Percentiles rank a stretch among this genome's conserved stretches.
Conservation (phyloP, 1,140 invertebrate genomes). For the Cepaea nemoralis region DNA sequence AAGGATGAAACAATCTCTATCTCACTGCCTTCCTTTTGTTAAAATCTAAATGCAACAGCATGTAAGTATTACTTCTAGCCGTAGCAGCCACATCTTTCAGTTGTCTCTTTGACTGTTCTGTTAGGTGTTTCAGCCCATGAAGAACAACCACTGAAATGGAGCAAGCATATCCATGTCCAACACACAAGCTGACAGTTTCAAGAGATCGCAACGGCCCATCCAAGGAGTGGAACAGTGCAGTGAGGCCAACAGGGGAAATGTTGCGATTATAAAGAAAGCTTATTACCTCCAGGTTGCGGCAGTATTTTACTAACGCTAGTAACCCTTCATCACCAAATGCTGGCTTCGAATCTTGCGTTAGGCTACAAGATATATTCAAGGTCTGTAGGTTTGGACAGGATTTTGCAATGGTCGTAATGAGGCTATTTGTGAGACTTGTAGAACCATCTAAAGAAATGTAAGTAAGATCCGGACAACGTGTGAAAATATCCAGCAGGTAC, state of each 20-base stretch:
- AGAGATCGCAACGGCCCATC: slow-evolving; percentile 17
- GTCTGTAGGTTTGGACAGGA: slow-evolving; percentile 23
- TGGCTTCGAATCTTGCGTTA: neutral
- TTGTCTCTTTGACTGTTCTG: slow-evolving; percentile 27
- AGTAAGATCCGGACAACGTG: slow-evolving; percentile 29
- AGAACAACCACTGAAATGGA: neutral
- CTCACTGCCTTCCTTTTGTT: neutral
- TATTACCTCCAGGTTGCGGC: slow-evolving; percentile 17
- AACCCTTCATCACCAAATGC: slow-evolving; percentile 27
- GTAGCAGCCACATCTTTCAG: slow-evolving; percentile 24
- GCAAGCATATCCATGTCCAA: slow-evolving; percentile 29
- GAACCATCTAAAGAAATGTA: slow-evolving; percentile 18
- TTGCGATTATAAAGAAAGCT: slow-evolving; percentile 24
- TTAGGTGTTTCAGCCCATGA: slow-evolving; percentile 32
- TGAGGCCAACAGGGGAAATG: slow-evolving; percentile 17
- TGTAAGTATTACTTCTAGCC: neutral
- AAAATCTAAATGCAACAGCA: slow-evolving; percentile 28
- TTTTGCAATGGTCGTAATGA: slow-evolving; percentile 23
- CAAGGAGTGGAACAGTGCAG: slow-evolving; percentile 16
- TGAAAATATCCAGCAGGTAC: slow-evolving; percentile 8
- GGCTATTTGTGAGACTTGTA: neutral
- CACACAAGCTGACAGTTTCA: slow-evolving; percentile 23
- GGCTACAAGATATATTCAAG: neutral
- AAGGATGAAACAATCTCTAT: neutral
- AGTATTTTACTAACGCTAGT: slow-evolving; percentile 16